Evolutionary conservation across 2,888 invertebrate genomes (phyloP).

Genomic region (Epistrophella euchroma): DNA sequence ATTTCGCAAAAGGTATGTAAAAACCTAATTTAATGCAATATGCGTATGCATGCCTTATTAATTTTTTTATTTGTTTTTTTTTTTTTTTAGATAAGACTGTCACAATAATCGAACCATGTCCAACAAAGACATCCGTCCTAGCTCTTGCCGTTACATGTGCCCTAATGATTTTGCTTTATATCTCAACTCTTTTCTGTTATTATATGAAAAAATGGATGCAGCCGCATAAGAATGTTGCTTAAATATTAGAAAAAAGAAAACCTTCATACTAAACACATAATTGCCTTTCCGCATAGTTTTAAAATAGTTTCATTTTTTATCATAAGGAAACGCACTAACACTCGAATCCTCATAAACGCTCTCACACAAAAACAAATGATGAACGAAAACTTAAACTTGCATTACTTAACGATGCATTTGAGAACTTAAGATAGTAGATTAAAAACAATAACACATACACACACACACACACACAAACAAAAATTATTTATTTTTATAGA

Average conservation of each 20-base stretch:
- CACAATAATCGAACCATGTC: conserved; percentile 95
- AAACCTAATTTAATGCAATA: not conserved
- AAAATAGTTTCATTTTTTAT: conserved; percentile 41
- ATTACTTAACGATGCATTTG: not conserved
- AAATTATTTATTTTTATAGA: conserved; percentile 57
- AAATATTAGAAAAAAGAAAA: conserved; percentile 78
- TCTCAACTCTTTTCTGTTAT: conserved; percentile 96
- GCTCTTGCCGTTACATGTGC: conserved; percentile 96
- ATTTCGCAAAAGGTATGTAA: conserved; percentile 88
- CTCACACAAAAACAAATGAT: not conserved
- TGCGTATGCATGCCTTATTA: not conserved
- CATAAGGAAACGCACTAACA: conserved; percentile 11
- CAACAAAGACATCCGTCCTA: conserved; percentile 95
- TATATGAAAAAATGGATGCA: conserved; percentile 96
- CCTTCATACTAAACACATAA: not conserved
- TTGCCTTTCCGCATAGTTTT: conserved; percentile 59
- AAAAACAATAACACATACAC: not conserved
- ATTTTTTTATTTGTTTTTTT: not conserved
- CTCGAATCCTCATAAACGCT: not conserved
- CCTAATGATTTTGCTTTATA: conserved; percentile 93
- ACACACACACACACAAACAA: conserved; percentile 1
- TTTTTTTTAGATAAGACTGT: conserved; percentile 91
- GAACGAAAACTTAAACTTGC: not conserved
- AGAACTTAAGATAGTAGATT: not conserved
- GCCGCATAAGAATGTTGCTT: conserved; percentile 92